These are phyloP conservation scores for Myioborus miniatus DNA, from an alignment of 2,797 vertebrate genomes.

Conservation along the genomic window DNA sequence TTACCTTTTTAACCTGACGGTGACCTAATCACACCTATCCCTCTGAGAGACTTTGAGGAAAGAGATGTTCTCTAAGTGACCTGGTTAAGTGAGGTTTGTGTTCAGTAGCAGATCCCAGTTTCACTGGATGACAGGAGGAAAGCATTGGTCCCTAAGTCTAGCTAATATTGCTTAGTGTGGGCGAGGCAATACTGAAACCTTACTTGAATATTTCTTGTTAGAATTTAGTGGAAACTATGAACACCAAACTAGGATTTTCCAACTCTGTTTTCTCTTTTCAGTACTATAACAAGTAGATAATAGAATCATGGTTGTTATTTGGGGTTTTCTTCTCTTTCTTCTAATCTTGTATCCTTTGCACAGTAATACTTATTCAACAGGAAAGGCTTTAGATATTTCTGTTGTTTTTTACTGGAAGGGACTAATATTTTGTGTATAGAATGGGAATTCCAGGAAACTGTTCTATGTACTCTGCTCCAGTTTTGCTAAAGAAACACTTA, in stretches of 20 bases:
- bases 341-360: background rate
- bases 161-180: background rate
- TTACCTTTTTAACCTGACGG: background rate
- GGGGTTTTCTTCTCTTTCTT: fast-evolving
- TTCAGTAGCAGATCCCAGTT: background rate
- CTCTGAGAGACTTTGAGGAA: background rate
- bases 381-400: background rate
- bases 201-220: background rate
- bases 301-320: background rate
- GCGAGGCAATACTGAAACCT: background rate
- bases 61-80: background rate
- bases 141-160: background rate
- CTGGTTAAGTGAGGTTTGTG: background rate
- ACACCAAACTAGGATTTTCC: background rate
- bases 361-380: background rate
- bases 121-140: background rate
- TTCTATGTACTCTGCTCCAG: background rate
- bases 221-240: background rate
- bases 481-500: background rate
- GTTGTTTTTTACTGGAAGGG: background rate
- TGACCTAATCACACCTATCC: background rate
- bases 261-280: background rate
- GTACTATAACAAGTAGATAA: background rate
- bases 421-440: background rate
- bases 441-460: background rate